Conservation (phyloP, 2,888 invertebrate genomes). For the Troides oblongomaculatus region DNA sequence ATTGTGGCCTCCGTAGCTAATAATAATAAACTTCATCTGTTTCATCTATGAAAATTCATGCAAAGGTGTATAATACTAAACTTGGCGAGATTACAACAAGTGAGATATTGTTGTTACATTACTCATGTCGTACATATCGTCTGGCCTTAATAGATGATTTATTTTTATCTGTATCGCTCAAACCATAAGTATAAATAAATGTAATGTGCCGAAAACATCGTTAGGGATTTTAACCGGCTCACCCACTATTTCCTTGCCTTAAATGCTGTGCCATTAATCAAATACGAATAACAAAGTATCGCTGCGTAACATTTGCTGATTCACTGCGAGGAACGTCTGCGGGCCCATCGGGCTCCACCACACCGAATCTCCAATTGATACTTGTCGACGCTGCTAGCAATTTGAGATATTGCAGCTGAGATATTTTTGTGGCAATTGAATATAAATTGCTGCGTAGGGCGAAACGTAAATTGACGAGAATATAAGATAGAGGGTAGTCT, state of each 20-base stretch:
- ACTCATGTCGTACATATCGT: background rate
- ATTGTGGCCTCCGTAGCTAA: constrained; percentile 49
- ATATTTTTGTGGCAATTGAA: constrained; percentile 61
- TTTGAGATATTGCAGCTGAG: constrained; percentile 50
- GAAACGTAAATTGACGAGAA: constrained; percentile 42
- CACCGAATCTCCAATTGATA: constrained; percentile 57
- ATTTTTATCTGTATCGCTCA: background rate
- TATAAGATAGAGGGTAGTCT: constrained; percentile 43
- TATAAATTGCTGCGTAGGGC: constrained; percentile 51
- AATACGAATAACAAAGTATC: constrained; percentile 56
- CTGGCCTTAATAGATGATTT: background rate
- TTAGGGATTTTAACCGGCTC: background rate
- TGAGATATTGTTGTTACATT: background rate
- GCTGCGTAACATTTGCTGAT: constrained; percentile 53
- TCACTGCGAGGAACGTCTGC: constrained; percentile 43
- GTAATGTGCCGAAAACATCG: background rate
- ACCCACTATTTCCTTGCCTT: constrained; percentile 33
- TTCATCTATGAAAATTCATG: constrained; percentile 21
- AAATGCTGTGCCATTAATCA: constrained; percentile 58
- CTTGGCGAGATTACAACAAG: background rate
- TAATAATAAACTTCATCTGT: constrained; percentile 26
- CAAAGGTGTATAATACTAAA: constrained; percentile 1
- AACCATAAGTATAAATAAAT: background rate
- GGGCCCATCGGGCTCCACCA: constrained; percentile 66
- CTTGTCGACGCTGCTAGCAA: constrained; percentile 58